Percentiles rank a stretch among this genome's conserved stretches.
These are phyloP conservation scores for Coleophora deauratella DNA, from an alignment of 2,888 invertebrate genomes.

Conservation along the genomic window DNA sequence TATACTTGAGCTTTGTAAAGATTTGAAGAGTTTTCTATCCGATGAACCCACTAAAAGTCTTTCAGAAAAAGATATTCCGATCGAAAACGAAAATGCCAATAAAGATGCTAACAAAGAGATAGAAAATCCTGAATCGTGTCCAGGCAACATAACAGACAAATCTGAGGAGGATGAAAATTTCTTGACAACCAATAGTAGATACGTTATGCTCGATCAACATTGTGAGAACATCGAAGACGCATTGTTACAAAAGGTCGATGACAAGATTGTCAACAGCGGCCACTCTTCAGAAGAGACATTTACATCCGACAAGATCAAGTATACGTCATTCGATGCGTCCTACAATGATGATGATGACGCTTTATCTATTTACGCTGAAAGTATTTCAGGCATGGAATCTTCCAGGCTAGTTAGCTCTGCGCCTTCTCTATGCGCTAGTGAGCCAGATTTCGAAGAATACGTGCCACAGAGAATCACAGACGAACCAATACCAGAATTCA, in stretches of 20 bases:
- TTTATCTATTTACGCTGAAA: constrained; percentile 54
- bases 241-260: too few relatives aligned
- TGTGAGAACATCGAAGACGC: background rate
- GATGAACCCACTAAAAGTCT: constrained; percentile 1
- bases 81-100: background rate
- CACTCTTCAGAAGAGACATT: background rate
- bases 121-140: too few relatives aligned
- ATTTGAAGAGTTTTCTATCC: constrained; percentile 18
- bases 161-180: constrained; percentile 12
- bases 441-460: constrained; percentile 30
- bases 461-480: constrained; percentile 27
- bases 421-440: constrained; percentile 3
- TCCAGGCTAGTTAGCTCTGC: constrained; percentile 22
- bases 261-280: too few relatives aligned
- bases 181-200: background rate
- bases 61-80: background rate
- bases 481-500: constrained; percentile 13
- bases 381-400: constrained; percentile 48
- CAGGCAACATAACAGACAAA: background rate
- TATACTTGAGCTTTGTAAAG: too few relatives aligned
- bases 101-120: background rate
- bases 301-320: constrained; percentile 8
- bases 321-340: constrained; percentile 15
- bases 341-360: constrained; percentile 49
- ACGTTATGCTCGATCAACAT: constrained; percentile 5